Percentiles rank a stretch among this genome's conserved stretches.
Evolutionary conservation across 2,888 invertebrate genomes (phyloP).

Genomic region (Acheta domesticus): DNA sequence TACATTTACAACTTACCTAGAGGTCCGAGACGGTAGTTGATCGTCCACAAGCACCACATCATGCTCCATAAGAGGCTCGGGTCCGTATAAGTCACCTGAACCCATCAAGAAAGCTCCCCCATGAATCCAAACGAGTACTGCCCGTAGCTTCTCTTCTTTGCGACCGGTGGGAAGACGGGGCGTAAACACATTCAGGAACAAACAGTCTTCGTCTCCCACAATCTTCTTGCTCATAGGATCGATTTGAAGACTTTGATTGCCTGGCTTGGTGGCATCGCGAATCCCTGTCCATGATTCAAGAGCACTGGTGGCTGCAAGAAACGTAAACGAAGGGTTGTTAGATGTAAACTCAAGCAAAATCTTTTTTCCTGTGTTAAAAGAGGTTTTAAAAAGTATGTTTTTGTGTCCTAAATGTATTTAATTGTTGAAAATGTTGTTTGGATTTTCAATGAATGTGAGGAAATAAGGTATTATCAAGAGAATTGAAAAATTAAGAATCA

Average conservation of each 20-base stretch:
- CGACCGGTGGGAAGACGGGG: not conserved
- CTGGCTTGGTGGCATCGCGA: slow-evolving; percentile 1
- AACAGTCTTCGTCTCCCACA: slow-evolving; percentile 5
- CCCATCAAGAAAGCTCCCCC: not conserved
- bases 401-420: no score
- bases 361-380: no score
- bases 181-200: not conserved
- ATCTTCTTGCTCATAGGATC: not conserved
- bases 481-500: no score
- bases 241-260: not conserved
- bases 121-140: not conserved
- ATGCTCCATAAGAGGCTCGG: not conserved
- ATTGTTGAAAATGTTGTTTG: no score
- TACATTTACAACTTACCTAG: not conserved
- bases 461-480: no score
- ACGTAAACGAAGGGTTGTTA: not conserved
- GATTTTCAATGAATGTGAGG: no score
- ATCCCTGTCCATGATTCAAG: not conserved
- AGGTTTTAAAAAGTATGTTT: no score
- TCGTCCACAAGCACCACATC: not conserved
- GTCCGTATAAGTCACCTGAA: not conserved
- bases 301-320: not conserved
- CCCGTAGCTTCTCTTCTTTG: not conserved
- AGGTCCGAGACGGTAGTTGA: not conserved
- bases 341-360: no score